Evolutionary conservation across 37 sponge, comb jelly and placozoan species (phyloP), one percentile per base, ranked within the genome.

Genomic region (Hormiphora californensis): DNA sequence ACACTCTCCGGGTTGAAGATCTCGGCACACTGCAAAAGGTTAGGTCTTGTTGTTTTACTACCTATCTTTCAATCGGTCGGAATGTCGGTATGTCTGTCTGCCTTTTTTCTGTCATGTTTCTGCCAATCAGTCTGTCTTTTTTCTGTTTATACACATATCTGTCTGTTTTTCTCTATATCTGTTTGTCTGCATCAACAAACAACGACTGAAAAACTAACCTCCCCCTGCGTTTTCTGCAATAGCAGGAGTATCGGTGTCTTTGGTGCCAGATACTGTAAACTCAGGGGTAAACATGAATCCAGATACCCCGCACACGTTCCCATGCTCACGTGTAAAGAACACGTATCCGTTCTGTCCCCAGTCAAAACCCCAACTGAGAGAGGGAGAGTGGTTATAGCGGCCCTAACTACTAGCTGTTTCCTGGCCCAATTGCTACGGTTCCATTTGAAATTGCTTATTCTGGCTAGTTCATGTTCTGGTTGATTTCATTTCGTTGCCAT

Each of bases 1-100:
- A 23, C 54, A 46, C 33, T 46, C n/a, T 1, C 17, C 86, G 54
- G 32, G 43, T 2, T 40, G 23, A 8, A 5, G 51, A 31, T 28
- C 85, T 93, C 87, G 92, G 93, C 96, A 95, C 90, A 34, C 61
- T 57, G n/a, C 23, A 15, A n/a, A n/a, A n/a, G n/a, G 15, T 15
- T 51, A 15, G 15, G 54, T 51, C 54, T 51, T 15, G 15, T 19
- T 51, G 54, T 51, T 19, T 51, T 15, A 21, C 54, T 51, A 19
- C 19, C 54, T 51, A 19, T 51, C 54, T 51, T 15, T 51, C 54
- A 21, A 19, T 51, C 54, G 19, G 19, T 51, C 15, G 17, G 19
- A 21, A 51, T 51, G 19, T 15, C 54, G 15, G 54, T 51, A 15
- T 51, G 54, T 51, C 54, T 51, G 54, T 51, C 54, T 51, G 54